Percentiles rank a stretch among this genome's conserved stretches.
Evolutionary conservation across 2,113 vertebrate species (phyloP).

Genomic region (Dolichallabes microphthalmus): DNA sequence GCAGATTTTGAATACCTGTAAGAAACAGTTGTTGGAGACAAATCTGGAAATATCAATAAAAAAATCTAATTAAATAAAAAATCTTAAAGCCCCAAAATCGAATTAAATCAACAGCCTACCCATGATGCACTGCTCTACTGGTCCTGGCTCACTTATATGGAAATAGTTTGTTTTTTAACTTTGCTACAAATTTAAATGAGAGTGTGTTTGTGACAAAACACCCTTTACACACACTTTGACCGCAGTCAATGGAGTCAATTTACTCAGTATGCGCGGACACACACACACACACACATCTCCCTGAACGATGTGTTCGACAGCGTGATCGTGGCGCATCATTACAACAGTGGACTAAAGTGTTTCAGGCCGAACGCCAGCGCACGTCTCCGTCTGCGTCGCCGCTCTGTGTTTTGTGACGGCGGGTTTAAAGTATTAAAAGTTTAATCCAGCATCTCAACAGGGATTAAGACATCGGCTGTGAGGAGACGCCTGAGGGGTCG

Average conservation of each 20-base stretch:
- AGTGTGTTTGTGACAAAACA: not conserved
- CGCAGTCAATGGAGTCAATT: constrained; percentile 50
- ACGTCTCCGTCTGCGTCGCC: constrained; percentile 3
- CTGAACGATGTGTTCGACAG: constrained; percentile 77
- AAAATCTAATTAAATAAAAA: too few relatives aligned
- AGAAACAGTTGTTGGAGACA: too few relatives aligned
- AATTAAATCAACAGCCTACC: too few relatives aligned
- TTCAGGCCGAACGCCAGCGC: not conserved
- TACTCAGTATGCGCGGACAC: constrained; percentile 48
- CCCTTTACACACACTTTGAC: not conserved
- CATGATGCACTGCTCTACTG: too few relatives aligned
- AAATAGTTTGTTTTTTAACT: not conserved
- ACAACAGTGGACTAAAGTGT: constrained; percentile 67
- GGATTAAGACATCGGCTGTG: constrained; percentile 11
- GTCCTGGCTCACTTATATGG: too few relatives aligned
- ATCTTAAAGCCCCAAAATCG: too few relatives aligned
- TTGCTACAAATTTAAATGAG: not conserved
- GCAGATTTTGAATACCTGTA: too few relatives aligned
- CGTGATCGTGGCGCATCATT: constrained; percentile 74
- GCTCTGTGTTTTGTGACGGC: constrained; percentile 57
- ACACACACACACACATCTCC: constrained; percentile 59
- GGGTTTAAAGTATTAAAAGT: constrained; percentile 66
- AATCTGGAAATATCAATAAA: too few relatives aligned
- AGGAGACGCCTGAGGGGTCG: not conserved
- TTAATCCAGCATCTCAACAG: constrained; percentile 55